Conservation (phyloP, 2,113 vertebrate genomes). For the Pungitius pungitius region DNA sequence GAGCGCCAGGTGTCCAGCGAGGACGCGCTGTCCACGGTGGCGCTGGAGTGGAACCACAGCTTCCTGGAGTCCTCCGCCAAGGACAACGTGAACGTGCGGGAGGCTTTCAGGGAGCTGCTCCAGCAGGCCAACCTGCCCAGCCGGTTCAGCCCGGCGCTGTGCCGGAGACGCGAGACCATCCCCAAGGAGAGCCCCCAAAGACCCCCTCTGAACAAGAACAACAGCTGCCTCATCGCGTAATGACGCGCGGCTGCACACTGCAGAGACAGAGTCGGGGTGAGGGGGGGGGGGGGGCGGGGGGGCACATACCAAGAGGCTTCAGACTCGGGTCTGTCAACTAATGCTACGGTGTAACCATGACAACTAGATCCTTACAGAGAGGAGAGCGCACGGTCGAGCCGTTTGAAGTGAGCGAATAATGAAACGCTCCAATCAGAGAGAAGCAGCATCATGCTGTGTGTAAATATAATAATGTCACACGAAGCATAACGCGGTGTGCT, state of each 20-base stretch:
- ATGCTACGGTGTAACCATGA: not conserved
- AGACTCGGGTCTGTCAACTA: not conserved
- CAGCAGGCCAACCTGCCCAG: constrained; percentile 86
- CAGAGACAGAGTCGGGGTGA: too few species aligned
- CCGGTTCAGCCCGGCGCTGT: constrained; percentile 82
- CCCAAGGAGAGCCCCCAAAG: constrained; percentile 78
- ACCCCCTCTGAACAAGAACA: constrained; percentile 90
- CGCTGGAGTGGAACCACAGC: constrained; percentile 90
- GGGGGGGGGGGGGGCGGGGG: not conserved
- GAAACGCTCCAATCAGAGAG: not conserved
- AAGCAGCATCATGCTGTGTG: constrained; percentile 5
- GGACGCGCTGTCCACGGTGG: constrained; percentile 84
- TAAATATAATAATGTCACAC: too few species aligned
- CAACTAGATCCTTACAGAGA: not conserved
- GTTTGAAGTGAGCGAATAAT: not conserved
- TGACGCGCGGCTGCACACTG: not conserved
- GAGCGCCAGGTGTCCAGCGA: constrained; percentile 79
- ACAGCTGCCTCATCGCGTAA: constrained; percentile 88
- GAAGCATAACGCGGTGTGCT: not conserved
- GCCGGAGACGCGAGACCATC: constrained; percentile 85
- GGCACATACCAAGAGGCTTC: too few species aligned
- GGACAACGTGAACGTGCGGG: constrained; percentile 89
- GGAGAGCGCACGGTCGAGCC: constrained; percentile 12
- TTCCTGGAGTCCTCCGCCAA: constrained; percentile 90
- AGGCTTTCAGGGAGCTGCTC: constrained; percentile 89